Conservation (phyloP, 2,888 invertebrate species). For the Eilema depressum region DNA sequence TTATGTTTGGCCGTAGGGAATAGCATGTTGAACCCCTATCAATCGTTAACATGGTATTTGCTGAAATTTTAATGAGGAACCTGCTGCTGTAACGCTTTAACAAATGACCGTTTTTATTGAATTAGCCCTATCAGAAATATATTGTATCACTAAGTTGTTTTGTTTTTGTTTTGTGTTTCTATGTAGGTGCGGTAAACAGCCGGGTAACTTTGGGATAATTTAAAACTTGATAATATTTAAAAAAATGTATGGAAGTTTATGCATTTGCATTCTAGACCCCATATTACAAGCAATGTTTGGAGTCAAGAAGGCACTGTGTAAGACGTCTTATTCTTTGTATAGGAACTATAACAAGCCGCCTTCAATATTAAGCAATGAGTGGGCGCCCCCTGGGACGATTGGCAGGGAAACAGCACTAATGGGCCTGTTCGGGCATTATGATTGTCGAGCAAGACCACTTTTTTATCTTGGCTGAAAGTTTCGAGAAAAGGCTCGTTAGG, state of each 20-base stretch:
- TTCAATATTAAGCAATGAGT: not conserved
- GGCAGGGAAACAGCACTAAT: not conserved
- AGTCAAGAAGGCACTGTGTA: too few species aligned
- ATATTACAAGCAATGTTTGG: not conserved
- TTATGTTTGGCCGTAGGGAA: not conserved
- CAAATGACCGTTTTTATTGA: not conserved
- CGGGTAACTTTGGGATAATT: too few species aligned
- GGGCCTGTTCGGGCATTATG: too few species aligned
- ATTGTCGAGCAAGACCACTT: too few species aligned
- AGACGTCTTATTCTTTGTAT: too few species aligned
- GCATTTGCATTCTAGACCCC: too few species aligned
- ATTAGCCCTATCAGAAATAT: not conserved
- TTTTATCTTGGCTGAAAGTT: not conserved
- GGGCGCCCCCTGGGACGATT: not conserved
- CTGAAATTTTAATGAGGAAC: not conserved
- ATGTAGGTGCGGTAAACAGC: too few species aligned
- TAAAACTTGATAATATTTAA: too few species aligned
- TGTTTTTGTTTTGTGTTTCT: not conserved
- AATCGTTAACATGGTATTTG: not conserved
- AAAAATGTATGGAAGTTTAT: too few species aligned
- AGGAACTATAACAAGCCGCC: not conserved
- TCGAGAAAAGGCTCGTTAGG: not conserved
- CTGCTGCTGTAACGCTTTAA: not conserved
- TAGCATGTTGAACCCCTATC: not conserved
- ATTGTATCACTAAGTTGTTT: not conserved